A percentile compares a stretch with the other conserved stretches of the same genome.
phyloP scores from a whole-genome alignment of 2,113 vertebrate genomes.

The Empidonax traillii region DNA sequence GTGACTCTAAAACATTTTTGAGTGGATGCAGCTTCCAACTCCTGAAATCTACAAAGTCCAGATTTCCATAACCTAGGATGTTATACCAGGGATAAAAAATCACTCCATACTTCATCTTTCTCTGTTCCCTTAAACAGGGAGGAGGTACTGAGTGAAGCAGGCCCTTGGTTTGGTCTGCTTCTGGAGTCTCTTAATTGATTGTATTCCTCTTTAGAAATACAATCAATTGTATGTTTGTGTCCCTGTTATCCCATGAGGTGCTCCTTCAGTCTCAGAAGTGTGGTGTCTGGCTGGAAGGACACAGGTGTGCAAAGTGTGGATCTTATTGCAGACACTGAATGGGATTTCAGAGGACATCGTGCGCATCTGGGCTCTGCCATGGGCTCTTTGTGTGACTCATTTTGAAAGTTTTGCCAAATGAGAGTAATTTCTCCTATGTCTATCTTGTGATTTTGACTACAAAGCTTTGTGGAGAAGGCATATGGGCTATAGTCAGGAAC shows the following conservation, averaged over 20 bases:
- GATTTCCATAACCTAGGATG: neutral
- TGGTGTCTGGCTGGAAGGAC: neutral
- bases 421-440: neutral
- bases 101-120: neutral
- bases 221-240: neutral
- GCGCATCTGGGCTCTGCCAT: neutral
- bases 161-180: neutral
- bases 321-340: neutral
- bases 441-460: neutral
- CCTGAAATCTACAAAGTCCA: neutral
- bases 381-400: neutral
- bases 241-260: neutral
- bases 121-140: neutral
- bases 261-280: neutral
- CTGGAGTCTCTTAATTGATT: neutral
- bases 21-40: neutral
- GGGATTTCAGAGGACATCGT: neutral
- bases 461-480: neutral
- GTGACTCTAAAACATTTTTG: neutral
- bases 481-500: neutral
- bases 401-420: neutral
- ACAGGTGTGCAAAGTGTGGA: accelerated
- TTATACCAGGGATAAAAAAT: neutral
- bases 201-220: neutral
- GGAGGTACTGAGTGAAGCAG: neutral